Conservation (phyloP, 2,797 vertebrate species). For the Arremon aurantiirostris region DNA sequence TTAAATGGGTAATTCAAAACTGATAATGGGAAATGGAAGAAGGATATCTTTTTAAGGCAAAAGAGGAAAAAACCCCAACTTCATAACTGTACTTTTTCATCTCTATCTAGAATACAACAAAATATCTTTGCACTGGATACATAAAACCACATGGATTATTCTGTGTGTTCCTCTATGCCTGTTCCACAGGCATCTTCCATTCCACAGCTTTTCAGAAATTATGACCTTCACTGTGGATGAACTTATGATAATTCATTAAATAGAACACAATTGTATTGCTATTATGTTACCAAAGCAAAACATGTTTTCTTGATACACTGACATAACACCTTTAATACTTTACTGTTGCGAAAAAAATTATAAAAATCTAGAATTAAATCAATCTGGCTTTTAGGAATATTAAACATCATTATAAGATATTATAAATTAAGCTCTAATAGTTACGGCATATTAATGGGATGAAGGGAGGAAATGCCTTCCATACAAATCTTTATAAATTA, state of each 20-base stretch:
- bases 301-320: neutral
- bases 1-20: neutral
- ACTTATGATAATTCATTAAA: neutral
- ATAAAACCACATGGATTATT: slow-evolving; percentile 12
- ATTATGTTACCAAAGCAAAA: neutral
- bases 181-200: neutral
- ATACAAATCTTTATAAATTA: neutral
- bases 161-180: neutral
- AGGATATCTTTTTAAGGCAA: neutral
- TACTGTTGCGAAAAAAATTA: neutral
- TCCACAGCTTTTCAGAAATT: slow-evolving; percentile 38
- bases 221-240: neutral
- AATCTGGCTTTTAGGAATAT: neutral
- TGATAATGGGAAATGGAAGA: neutral
- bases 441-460: neutral
- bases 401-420: neutral
- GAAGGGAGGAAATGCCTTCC: neutral
- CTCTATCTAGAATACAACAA: neutral
- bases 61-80: neutral
- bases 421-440: slow-evolving; percentile 11
- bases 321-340: neutral
- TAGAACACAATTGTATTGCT: neutral
- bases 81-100: neutral
- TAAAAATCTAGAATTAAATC: neutral
- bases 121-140: neutral